Evolutionary conservation across 2,888 invertebrate species (phyloP).

Genomic region (Mamestra brassicae): DNA sequence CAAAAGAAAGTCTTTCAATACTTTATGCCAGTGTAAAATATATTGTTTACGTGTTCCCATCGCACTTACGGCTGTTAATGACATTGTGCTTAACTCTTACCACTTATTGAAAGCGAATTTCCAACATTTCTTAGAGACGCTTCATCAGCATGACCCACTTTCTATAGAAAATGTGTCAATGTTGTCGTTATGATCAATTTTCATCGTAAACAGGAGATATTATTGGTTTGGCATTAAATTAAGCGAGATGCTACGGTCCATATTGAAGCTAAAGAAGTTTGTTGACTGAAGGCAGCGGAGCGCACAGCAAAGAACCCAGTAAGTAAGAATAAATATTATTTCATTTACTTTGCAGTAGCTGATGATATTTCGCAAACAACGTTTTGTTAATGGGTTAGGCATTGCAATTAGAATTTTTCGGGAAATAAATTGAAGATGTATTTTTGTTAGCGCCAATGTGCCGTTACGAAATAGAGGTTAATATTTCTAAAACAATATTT

Average conservation of each 20-base stretch:
- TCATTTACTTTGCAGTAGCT: slow-evolving; percentile 42
- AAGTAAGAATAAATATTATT: slow-evolving; percentile 59
- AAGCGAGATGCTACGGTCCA: slow-evolving; percentile 10
- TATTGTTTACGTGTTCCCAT: slow-evolving; percentile 71
- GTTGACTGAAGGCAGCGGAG: slow-evolving; percentile 29
- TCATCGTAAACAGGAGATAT: slow-evolving; percentile 57
- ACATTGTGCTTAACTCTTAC: slow-evolving; percentile 71
- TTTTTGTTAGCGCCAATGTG: background rate
- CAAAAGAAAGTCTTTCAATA: slow-evolving; percentile 58
- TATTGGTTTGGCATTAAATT: slow-evolving; percentile 46
- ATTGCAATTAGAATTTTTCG: slow-evolving; percentile 18
- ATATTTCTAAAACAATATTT: slow-evolving; percentile 25
- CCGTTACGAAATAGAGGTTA: background rate
- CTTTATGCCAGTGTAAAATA: slow-evolving; percentile 45
- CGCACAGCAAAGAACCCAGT: slow-evolving; percentile 25
- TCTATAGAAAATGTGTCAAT: slow-evolving; percentile 81
- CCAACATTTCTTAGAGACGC: slow-evolving; percentile 74
- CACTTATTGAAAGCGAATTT: slow-evolving; percentile 75
- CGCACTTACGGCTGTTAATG: slow-evolving; percentile 69
- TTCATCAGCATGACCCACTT: slow-evolving; percentile 78
- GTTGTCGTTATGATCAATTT: slow-evolving; percentile 71
- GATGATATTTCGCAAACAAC: slow-evolving; percentile 52
- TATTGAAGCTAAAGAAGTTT: slow-evolving; percentile 8
- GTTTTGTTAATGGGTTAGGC: slow-evolving; percentile 43
- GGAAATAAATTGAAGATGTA: background rate